Evolutionary conservation across 2,888 invertebrate genomes (phyloP), one percentile per base, ranked within the genome.

Genomic region (Agrenia bidenticulata): DNA sequence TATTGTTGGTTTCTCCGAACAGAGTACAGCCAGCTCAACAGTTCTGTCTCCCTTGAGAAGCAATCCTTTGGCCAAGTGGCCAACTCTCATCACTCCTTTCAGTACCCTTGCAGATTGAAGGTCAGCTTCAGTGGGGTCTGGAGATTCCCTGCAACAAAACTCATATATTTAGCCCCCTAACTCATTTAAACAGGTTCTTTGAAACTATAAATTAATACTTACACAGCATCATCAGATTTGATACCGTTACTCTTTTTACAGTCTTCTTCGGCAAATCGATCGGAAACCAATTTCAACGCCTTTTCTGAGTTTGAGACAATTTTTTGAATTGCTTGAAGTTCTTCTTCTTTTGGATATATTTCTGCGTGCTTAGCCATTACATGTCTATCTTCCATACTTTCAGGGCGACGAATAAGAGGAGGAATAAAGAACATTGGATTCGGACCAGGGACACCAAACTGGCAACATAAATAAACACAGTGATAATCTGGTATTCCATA

Each of bases 31-130:
- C 70, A 98, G 84, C 76, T 94, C 89, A 63, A 98, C 94, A 78
- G 87, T 86, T 70, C 87, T 87, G 82, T 98, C 97, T 5, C 94
- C 94, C 73, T 89, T 88, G 24, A 98, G 84, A 77, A 98, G 84
- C 68, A 98, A 85, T 45, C 94, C 92, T 79, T 93, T 93, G 56
- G 92, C 91, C 61, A 94, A 82, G 78, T 91, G 89, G 61, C 96
- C 96, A 53, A 97, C 95, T 71, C 97, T 88, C 94, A 97, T 95
- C 27, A 97, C 96, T 66, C 97, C 97, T 80, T 95, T 93, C 53
- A 98, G 83, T 74, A 92, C 87, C 68, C 96, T 87, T 74, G 84
- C 82, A 49, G 84, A 82, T 75, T 83, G 82, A 60, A 84, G 79
- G 65, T 82, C 83, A 72, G 86, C 85, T 74, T 85, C 67, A 15